Base-by-base conservation (phyloP, 2,113 vertebrate genomes). In the Dipodomys stephensi region DNA sequence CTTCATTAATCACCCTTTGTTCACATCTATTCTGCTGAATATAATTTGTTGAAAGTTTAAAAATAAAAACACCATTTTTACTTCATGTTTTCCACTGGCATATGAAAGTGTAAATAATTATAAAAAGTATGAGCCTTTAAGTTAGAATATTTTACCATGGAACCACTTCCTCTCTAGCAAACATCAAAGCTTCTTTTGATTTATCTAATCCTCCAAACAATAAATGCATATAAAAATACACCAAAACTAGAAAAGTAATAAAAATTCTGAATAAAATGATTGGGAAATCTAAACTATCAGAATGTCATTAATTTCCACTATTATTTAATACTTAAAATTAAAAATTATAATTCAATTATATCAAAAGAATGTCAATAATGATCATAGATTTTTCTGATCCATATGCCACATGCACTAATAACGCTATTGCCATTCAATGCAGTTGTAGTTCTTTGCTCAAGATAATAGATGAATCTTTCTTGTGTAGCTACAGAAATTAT, bases 361-460 rank as follows among this genome's bases (percentile, higher is more conserved):
- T 76, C 68, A 60, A 79, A 77, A 6, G 28, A 71, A 1, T 57
- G 53, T 57, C 64, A 69, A 32, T 9, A 81, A 35, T 46, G 30
- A 27, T 23, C 10, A 15, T 30, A 79, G 60, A 3, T 71, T 85
- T 39, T 94, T 84, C 49, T 35, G 12, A 9, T 28, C 64, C 44
- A 44, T 93, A 57, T 94, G 19, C n/a, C 27, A 32, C 57, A 80
- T 77, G 25, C 35, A 68, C 27, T 71, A 71, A 49, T 67, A 84
- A 87, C 84, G 77, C 3, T 72, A 30, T 11, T 82, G 11, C 49
- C 69, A 62, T 74, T 88, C 53, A 95, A 93, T 90, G 87, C 84
- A 96, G 78, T 79, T 83, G 87, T 95, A 97, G 85, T 92, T 94
- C 94, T 98, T 97, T 97, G 82, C 94, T 95, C 94, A 97, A 97